phyloP scores from a whole-genome alignment of 2,888 invertebrate species.

The Cenopis cana region DNA sequence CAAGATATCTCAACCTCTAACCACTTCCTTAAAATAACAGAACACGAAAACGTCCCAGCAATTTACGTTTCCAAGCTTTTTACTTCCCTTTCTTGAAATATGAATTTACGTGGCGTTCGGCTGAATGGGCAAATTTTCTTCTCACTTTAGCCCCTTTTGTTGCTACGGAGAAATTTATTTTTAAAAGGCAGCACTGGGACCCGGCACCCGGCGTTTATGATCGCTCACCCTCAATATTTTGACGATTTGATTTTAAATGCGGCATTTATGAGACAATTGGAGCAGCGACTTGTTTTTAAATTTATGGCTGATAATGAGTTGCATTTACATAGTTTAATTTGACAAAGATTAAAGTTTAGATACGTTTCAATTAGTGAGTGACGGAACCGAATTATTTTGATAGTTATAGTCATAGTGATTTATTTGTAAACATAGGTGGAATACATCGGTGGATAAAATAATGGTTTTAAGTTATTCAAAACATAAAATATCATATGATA shows the following conservation, averaged over 20 bases:
- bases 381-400: too few relatives aligned
- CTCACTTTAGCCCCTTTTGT: slow-evolving; percentile 48
- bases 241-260: slow-evolving; percentile 35
- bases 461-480: too few relatives aligned
- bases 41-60: slow-evolving; percentile 33
- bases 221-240: slow-evolving; percentile 34
- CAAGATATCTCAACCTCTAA: slow-evolving; percentile 30
- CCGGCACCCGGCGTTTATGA: slow-evolving; percentile 41
- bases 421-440: too few relatives aligned
- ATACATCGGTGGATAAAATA: too few relatives aligned
- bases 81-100: slow-evolving; percentile 47
- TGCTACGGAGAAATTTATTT: slow-evolving; percentile 48
- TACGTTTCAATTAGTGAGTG: too few relatives aligned
- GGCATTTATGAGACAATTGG: slow-evolving; percentile 35
- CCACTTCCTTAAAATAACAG: slow-evolving; percentile 39
- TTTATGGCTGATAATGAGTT: background rate
- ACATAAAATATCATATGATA: too few relatives aligned
- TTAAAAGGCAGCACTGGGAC: slow-evolving; percentile 48
- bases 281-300: background rate
- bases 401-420: too few relatives aligned
- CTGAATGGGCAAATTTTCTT: slow-evolving; percentile 52
- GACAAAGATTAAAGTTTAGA: too few relatives aligned
- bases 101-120: slow-evolving; percentile 49
- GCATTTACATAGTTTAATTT: background rate
- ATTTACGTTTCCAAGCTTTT: slow-evolving; percentile 40